Percentiles rank a stretch among this genome's conserved stretches.
Conservation (phyloP, 2,113 vertebrate species). For the Pagrus major region DNA sequence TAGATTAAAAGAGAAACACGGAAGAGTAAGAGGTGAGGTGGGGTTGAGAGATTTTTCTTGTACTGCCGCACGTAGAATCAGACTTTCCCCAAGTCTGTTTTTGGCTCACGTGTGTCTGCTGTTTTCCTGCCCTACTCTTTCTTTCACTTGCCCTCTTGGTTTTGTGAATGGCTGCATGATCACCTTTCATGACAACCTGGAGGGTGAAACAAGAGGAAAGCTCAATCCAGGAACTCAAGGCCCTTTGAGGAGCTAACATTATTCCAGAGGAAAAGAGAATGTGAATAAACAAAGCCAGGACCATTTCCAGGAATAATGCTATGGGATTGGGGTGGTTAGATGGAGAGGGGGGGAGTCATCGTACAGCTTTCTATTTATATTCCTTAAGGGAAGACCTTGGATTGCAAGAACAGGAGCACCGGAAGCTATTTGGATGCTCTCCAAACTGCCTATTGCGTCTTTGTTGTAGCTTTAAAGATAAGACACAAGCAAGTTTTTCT, state of each 20-base stretch:
- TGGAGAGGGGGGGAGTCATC: slow-evolving; percentile 1
- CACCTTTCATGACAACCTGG: slow-evolving; percentile 68
- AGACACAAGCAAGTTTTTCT: neutral
- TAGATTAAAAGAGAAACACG: slow-evolving; percentile 48
- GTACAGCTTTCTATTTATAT: slow-evolving; percentile 32
- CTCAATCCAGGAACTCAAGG: slow-evolving; percentile 39
- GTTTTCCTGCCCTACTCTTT: neutral
- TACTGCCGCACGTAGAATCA: slow-evolving; percentile 10
- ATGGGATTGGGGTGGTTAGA: neutral
- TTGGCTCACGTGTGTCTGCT: neutral
- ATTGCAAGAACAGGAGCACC: slow-evolving; percentile 59
- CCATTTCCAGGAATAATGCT: slow-evolving; percentile 68
- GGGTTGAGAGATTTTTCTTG: slow-evolving; percentile 35
- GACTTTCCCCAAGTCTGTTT: slow-evolving; percentile 23
- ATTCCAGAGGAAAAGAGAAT: slow-evolving; percentile 76
- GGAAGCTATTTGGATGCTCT: slow-evolving; percentile 75
- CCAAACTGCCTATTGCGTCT: slow-evolving; percentile 59
- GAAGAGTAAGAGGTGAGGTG: slow-evolving; percentile 5
- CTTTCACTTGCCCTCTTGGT: slow-evolving; percentile 35
- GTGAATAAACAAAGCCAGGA: slow-evolving; percentile 69
- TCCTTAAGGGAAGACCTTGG: slow-evolving; percentile 69
- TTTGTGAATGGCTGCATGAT: slow-evolving; percentile 64
- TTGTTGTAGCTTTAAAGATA: slow-evolving; percentile 36
- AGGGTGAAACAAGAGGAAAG: slow-evolving; percentile 27
- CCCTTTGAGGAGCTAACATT: slow-evolving; percentile 57